Percentiles rank a stretch among this genome's conserved stretches.
Conservation (phyloP, 2,888 invertebrate species). For the Thymelicus acteon region DNA sequence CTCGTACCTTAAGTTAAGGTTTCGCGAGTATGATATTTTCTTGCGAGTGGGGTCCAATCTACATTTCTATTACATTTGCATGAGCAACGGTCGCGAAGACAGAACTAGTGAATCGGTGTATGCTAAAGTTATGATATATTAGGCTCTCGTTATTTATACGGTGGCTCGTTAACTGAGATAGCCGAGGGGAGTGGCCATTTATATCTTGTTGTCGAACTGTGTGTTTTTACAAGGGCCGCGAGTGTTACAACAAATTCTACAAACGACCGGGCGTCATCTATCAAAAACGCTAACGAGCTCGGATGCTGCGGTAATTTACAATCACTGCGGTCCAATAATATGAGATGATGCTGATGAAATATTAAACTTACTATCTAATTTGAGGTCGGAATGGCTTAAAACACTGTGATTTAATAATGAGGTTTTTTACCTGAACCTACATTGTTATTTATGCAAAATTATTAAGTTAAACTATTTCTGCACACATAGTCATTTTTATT, state of each 20-base stretch:
- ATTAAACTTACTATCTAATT: slow-evolving; percentile 57
- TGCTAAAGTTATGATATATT: slow-evolving; percentile 73
- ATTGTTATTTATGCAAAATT: slow-evolving; percentile 17
- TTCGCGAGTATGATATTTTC: slow-evolving; percentile 47
- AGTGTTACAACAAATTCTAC: slow-evolving; percentile 81
- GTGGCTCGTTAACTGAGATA: slow-evolving; percentile 80
- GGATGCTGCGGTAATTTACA: slow-evolving; percentile 78
- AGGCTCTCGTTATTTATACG: slow-evolving; percentile 78
- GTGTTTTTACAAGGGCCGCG: slow-evolving; percentile 77
- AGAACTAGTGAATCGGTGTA: slow-evolving; percentile 52
- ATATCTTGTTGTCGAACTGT: slow-evolving; percentile 79
- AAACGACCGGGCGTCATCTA: slow-evolving; percentile 81
- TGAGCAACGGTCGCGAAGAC: slow-evolving; percentile 44
- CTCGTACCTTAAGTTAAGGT: slow-evolving; percentile 45
- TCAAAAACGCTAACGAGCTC: slow-evolving; percentile 83
- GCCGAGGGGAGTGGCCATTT: slow-evolving; percentile 82
- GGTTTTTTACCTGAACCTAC: slow-evolving; percentile 15
- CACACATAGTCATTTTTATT: neutral
- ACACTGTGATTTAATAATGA: slow-evolving; percentile 51
- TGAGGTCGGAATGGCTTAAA: slow-evolving; percentile 57
- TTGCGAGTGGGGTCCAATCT: slow-evolving; percentile 41
- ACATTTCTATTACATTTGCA: slow-evolving; percentile 45
- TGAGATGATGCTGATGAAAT: slow-evolving; percentile 73
- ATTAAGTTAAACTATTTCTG: slow-evolving; percentile 18
- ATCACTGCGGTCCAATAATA: slow-evolving; percentile 76